Evolutionary conservation across 2,797 vertebrate genomes (phyloP).

Genomic region (Gymnoscopelus braueri): DNA sequence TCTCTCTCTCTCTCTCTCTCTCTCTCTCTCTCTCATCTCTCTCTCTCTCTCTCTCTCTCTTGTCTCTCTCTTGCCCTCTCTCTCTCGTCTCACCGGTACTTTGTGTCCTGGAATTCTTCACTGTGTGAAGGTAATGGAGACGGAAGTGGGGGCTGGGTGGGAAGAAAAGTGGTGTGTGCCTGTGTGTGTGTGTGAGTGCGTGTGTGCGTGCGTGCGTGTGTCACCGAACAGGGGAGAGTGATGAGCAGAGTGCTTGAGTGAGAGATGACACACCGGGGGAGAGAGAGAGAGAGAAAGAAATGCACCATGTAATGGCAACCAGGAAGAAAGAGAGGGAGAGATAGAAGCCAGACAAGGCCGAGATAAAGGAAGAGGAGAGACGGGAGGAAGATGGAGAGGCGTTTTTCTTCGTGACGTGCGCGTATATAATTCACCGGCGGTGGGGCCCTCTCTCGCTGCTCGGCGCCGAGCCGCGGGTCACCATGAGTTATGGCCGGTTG

Average conservation of each 20-base stretch:
- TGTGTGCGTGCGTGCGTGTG: neutral
- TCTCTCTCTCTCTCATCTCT: neutral
- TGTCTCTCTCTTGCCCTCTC: neutral
- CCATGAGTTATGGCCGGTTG: constrained; percentile 59
- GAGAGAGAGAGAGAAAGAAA: constrained; percentile 30
- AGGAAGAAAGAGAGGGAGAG: constrained; percentile 6
- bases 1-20: constrained; percentile 35
- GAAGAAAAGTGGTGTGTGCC: constrained; percentile 28
- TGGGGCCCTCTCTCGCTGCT: constrained; percentile 1
- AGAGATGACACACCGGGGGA: constrained; percentile 51
- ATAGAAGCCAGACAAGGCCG: neutral
- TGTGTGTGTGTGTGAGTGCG: no score
- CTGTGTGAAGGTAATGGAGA: constrained; percentile 59
- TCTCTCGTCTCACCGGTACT: constrained; percentile 52
- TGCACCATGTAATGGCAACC: constrained; percentile 46
- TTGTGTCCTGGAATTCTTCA: constrained; percentile 67
- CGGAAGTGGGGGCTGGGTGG: constrained; percentile 34
- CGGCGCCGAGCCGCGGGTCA: constrained; percentile 58
- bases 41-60: constrained; percentile 20
- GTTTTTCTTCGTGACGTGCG: constrained; percentile 25
- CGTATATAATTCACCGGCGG: constrained; percentile 64
- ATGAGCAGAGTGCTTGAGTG: constrained; percentile 31
- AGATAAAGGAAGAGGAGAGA: neutral
- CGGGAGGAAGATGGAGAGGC: constrained; percentile 10
- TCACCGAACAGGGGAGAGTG: constrained; percentile 14